These are phyloP conservation scores for Tetramorium simillimum DNA, from an alignment of 1,140 invertebrate genomes.

Conservation along the genomic window DNA sequence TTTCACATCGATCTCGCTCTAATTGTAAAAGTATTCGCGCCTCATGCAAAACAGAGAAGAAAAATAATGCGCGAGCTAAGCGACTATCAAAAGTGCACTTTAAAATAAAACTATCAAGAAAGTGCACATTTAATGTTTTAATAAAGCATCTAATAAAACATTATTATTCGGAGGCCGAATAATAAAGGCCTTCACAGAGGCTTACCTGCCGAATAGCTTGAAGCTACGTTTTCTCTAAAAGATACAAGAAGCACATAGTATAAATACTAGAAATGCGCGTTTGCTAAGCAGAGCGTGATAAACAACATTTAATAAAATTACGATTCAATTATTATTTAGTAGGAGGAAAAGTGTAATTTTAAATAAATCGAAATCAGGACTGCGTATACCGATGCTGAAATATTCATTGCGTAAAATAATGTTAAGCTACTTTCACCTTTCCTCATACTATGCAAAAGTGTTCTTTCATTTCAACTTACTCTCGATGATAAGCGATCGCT, in stretches of 20 bases:
- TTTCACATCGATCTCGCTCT: background rate
- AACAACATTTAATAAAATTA: conserved; percentile 51
- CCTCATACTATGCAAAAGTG: background rate
- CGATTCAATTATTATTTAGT: conserved; percentile 13
- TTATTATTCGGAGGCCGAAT: conserved; percentile 11
- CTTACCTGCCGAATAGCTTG: conserved; percentile 81
- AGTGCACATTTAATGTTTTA: conserved; percentile 56
- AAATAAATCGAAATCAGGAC: background rate
- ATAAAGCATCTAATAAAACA: too few relatives aligned
- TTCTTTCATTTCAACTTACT: conserved; percentile 75
- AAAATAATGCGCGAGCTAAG: conserved; percentile 52
- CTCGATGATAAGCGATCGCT: conserved; percentile 75
- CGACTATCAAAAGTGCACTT: conserved; percentile 1
- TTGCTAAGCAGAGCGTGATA: conserved; percentile 58
- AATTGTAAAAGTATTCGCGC: background rate
- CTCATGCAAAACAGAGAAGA: conserved; percentile 46
- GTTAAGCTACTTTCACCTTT: background rate
- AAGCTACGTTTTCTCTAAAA: conserved; percentile 81
- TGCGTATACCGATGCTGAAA: background rate
- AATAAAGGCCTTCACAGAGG: conserved; percentile 50
- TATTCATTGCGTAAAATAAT: background rate
- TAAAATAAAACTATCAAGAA: conserved; percentile 31
- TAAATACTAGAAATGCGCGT: conserved; percentile 44
- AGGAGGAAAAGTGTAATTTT: background rate
- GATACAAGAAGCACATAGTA: conserved; percentile 73